Conservation (phyloP, 1,140 invertebrate genomes). For the Eumaeus atala region DNA sequence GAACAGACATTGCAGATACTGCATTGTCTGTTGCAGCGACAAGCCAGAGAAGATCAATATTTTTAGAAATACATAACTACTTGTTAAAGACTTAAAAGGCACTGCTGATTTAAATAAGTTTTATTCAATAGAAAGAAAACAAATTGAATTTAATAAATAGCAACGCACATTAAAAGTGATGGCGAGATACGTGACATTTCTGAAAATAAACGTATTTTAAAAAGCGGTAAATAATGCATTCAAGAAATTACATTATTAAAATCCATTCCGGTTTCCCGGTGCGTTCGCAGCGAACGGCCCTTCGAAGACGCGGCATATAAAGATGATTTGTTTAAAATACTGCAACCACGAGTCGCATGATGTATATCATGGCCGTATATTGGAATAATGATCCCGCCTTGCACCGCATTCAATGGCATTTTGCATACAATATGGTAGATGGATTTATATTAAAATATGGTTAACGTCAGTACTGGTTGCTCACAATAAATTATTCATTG, state of each 20-base stretch:
- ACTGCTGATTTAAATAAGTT: neutral
- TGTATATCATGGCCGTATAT: constrained; percentile 68
- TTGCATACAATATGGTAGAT: constrained; percentile 73
- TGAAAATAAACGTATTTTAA: neutral
- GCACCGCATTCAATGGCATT: constrained; percentile 71
- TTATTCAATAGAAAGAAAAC: neutral
- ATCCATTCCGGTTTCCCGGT: constrained; percentile 46
- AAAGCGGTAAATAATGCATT: neutral
- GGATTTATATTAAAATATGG: constrained; percentile 74
- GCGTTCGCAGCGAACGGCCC: constrained; percentile 29
- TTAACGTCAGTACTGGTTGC: constrained; percentile 66
- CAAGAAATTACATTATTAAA: constrained; percentile 49
- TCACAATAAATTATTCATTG: constrained; percentile 72
- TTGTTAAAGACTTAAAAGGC: neutral
- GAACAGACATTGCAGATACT: no score
- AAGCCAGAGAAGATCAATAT: no score
- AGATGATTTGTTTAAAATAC: constrained; percentile 73
- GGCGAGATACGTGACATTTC: neutral
- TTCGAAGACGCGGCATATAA: constrained; percentile 42
- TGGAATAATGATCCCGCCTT: constrained; percentile 71
- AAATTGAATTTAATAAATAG: no score
- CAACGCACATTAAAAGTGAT: neutral
- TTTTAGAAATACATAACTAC: no score
- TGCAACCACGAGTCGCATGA: constrained; percentile 51
- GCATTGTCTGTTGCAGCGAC: no score